These are phyloP conservation scores for Dichetophora obliterata DNA, from an alignment of 2,888 invertebrate species.

Conservation along the genomic window DNA sequence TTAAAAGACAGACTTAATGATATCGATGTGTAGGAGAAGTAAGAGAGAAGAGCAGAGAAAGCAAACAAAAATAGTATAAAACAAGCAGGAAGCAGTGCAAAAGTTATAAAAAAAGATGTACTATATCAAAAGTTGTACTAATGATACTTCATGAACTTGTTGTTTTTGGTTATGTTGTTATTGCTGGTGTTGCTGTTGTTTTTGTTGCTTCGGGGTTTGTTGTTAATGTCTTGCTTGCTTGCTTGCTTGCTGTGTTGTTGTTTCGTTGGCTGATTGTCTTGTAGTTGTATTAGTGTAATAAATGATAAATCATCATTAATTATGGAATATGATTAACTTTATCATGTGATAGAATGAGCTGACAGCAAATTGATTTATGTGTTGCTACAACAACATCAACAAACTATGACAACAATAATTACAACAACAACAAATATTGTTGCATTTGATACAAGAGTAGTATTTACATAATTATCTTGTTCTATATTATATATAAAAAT, in stretches of 20 bases:
- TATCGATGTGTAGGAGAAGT: no score
- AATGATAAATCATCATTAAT: conserved; percentile 37
- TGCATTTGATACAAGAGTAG: no score
- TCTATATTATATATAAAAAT: no score
- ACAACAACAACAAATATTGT: no score
- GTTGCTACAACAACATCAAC: conserved; percentile 1
- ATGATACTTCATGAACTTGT: background rate
- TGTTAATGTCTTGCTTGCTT: background rate
- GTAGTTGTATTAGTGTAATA: conserved; percentile 4
- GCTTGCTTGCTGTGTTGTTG: background rate
- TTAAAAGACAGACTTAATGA: no score
- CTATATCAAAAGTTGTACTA: no score
- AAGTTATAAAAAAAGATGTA: no score
- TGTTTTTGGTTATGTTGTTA: background rate
- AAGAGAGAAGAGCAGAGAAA: no score
- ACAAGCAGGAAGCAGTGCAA: no score
- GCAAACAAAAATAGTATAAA: no score
- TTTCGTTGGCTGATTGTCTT: conserved; percentile 2
- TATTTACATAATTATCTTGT: no score
- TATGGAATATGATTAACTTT: conserved; percentile 35
- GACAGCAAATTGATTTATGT: conserved; percentile 15
- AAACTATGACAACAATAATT: background rate
- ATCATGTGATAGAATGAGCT: conserved; percentile 30
- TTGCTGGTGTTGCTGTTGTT: background rate
- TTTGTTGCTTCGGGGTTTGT: background rate